Evolutionary conservation across 2,888 invertebrate genomes (phyloP).

Genomic region (Drosophila kanekoi): DNA sequence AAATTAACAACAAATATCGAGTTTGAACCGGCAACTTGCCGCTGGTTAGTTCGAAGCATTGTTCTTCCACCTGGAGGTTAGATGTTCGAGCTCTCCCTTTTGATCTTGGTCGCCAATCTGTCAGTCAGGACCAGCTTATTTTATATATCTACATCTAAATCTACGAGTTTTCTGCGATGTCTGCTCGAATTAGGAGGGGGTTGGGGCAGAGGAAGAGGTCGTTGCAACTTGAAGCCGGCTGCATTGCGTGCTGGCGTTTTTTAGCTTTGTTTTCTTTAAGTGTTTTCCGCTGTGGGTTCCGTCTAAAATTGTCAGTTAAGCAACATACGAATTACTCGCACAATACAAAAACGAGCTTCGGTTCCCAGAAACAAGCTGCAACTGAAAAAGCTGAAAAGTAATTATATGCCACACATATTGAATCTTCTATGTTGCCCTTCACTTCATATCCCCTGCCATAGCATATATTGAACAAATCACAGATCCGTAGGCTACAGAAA

Average conservation of each 20-base stretch:
- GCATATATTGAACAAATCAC: constrained; percentile 26
- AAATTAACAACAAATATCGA: too few relatives aligned
- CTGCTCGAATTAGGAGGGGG: background rate
- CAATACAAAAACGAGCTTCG: constrained; percentile 40
- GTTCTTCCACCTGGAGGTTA: too few relatives aligned
- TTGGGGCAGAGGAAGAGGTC: background rate
- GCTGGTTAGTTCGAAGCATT: too few relatives aligned
- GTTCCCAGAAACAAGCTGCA: constrained; percentile 41
- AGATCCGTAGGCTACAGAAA: constrained; percentile 19
- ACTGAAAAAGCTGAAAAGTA: constrained; percentile 40
- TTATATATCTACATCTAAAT: background rate
- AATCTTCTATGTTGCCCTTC: constrained; percentile 8
- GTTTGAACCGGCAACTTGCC: too few relatives aligned
- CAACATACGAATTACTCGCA: constrained; percentile 51
- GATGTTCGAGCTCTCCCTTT: too few relatives aligned
- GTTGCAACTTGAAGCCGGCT: constrained; percentile 15
- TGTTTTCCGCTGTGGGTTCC: constrained; percentile 37
- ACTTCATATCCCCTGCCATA: background rate
- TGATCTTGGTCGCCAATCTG: too few relatives aligned
- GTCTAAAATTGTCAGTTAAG: constrained; percentile 65
- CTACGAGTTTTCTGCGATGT: constrained; percentile 5
- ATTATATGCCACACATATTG: constrained; percentile 57
- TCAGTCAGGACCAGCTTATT: too few relatives aligned
- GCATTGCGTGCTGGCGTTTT: constrained; percentile 61
- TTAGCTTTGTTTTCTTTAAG: constrained; percentile 18